Percentiles rank a stretch among this genome's conserved stretches.
Evolutionary conservation across 2,113 vertebrate species (phyloP).

Genomic region (Kryptolebias marmoratus): DNA sequence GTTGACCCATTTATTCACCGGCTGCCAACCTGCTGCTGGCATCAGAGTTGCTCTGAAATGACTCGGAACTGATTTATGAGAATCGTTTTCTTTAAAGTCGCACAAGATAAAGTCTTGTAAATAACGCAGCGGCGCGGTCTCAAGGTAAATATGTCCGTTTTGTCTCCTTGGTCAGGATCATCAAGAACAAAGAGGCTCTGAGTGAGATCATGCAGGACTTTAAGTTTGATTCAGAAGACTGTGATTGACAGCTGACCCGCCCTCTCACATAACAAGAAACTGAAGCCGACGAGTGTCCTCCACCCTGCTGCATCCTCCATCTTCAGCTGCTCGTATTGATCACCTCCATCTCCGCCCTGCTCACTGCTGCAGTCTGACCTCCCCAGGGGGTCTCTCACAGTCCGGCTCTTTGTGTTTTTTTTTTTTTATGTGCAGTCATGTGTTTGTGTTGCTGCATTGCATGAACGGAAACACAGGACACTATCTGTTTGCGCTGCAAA

Average conservation of each 20-base stretch:
- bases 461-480: neutral
- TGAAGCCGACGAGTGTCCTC: slow-evolving; percentile 24
- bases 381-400: slow-evolving; percentile 33
- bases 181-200: slow-evolving; percentile 94
- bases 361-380: slow-evolving; percentile 61
- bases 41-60: neutral
- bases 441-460: slow-evolving; percentile 27
- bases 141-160: slow-evolving; percentile 12
- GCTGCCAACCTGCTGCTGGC: slow-evolving; percentile 14
- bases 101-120: neutral
- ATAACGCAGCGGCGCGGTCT: neutral
- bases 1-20: slow-evolving; percentile 28
- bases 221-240: slow-evolving; percentile 95
- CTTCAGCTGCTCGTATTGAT: slow-evolving; percentile 51
- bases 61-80: neutral
- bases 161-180: slow-evolving; percentile 83
- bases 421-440: slow-evolving; percentile 11
- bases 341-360: slow-evolving; percentile 54
- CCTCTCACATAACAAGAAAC: slow-evolving; percentile 16
- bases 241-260: slow-evolving; percentile 78
- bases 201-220: slow-evolving; percentile 97
- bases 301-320: slow-evolving; percentile 51
- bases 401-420: slow-evolving; percentile 16
- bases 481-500: neutral
- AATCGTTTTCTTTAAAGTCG: neutral